Conservation (phyloP, 2,888 invertebrate genomes). For the Lithophane ornitopus region DNA sequence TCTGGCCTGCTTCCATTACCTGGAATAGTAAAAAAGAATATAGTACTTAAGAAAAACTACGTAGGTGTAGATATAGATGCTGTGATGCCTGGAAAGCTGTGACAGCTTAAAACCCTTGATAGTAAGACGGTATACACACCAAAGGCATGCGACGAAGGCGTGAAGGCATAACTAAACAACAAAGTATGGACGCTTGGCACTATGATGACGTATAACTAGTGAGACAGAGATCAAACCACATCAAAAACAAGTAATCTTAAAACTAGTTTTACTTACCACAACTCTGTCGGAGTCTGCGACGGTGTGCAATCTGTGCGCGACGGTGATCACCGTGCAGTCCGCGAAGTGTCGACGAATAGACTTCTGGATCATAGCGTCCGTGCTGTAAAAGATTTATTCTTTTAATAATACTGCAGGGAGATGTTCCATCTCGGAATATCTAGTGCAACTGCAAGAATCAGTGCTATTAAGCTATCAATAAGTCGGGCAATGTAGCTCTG, state of each 20-base stretch:
- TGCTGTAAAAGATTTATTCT: constrained; percentile 85
- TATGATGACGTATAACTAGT: not conserved
- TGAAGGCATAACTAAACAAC: not conserved
- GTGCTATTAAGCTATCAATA: not conserved
- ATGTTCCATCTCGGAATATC: not conserved
- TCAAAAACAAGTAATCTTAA: not conserved
- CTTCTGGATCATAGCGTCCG: constrained; percentile 95
- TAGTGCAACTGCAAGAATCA: not conserved
- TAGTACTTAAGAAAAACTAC: not conserved
- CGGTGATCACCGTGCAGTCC: constrained; percentile 96
- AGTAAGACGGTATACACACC: not conserved
- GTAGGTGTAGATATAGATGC: not conserved
- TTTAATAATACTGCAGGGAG: not conserved
- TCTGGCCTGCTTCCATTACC: constrained; percentile 91
- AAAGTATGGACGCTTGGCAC: not conserved
- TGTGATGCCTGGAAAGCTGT: not conserved
- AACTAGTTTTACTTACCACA: constrained; percentile 90
- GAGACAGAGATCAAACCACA: not conserved
- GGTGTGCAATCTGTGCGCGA: constrained; percentile 97
- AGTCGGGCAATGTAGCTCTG: not conserved
- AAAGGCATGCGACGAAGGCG: not conserved
- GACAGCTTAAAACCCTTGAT: not conserved
- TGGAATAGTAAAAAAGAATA: constrained; percentile 49
- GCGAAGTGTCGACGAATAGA: constrained; percentile 95
- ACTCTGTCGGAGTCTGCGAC: constrained; percentile 97